A percentile compares a stretch with the other conserved stretches of the same genome.
Evolutionary conservation across 2,888 invertebrate species (phyloP).

Genomic region (Acanthosepion lycidas): DNA sequence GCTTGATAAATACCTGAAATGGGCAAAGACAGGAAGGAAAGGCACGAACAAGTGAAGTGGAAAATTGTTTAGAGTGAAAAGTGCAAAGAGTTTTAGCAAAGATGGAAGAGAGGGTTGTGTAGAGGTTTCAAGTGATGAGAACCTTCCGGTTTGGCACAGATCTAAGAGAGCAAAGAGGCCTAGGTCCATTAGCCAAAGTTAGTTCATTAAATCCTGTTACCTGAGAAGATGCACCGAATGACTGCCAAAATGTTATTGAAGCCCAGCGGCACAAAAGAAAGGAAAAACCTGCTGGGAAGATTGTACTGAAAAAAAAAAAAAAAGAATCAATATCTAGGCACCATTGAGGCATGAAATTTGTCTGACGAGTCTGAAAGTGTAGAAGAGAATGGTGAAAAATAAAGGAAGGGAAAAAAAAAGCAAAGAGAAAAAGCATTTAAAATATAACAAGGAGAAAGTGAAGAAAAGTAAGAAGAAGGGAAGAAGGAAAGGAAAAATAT

Average conservation of each 20-base stretch:
- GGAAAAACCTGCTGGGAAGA: not conserved
- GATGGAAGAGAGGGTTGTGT: not conserved
- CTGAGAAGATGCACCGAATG: constrained; percentile 33
- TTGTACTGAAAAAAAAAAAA: not conserved
- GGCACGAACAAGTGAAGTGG: not conserved
- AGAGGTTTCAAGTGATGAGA: not conserved
- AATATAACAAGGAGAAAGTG: too few species aligned
- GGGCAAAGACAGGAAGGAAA: not conserved
- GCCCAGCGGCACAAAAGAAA: constrained; percentile 2
- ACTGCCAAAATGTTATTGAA: constrained; percentile 20
- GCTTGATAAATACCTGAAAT: constrained; percentile 9
- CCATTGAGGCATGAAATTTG: not conserved
- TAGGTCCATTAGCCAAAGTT: not conserved
- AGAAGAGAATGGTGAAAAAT: too few species aligned
- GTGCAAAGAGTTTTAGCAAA: not conserved
- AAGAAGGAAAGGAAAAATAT: too few species aligned
- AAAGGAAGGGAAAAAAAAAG: too few species aligned
- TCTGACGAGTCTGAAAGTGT: not conserved
- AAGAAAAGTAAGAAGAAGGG: too few species aligned
- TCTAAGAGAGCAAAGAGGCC: constrained; percentile 22
- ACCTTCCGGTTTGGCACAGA: constrained; percentile 13
- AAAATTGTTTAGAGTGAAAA: not conserved
- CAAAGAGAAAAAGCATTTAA: too few species aligned
- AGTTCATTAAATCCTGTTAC: constrained; percentile 14
- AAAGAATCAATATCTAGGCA: not conserved